Percentiles rank a stretch among this genome's conserved stretches.
Conservation (phyloP, 2,797 vertebrate genomes). For the Nyctibius grandis region DNA sequence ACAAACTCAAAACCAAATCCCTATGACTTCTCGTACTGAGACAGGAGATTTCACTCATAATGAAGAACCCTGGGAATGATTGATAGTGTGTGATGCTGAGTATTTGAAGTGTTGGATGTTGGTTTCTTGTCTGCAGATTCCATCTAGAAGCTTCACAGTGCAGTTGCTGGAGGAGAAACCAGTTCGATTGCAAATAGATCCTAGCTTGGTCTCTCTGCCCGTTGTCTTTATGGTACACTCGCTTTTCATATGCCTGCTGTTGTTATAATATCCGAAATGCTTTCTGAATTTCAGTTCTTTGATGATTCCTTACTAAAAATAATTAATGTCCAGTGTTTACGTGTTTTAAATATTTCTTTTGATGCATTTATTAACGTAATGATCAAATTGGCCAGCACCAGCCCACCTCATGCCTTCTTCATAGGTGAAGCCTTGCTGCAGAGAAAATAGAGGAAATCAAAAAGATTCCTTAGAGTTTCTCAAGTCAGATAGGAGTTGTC, state of each 20-base stretch:
- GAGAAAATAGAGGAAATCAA: neutral
- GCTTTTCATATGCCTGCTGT: neutral
- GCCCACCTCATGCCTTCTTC: neutral
- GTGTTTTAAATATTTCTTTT: neutral
- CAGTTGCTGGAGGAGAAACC: neutral
- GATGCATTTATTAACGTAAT: neutral
- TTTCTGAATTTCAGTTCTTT: neutral
- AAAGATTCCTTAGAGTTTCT: neutral
- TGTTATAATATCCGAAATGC: neutral
- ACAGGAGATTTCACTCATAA: neutral
- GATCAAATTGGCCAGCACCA: neutral
- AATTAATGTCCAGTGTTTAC: neutral
- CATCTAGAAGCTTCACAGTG: neutral
- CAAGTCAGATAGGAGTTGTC: neutral
- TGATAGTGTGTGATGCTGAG: neutral
- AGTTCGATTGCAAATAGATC: neutral
- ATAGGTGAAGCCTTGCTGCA: neutral
- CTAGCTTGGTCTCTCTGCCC: neutral
- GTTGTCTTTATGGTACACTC: neutral
- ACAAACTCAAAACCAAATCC: neutral
- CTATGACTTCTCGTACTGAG: neutral
- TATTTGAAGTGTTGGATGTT: conserved; percentile 6
- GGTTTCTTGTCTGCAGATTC: neutral
- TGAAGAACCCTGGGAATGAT: neutral
- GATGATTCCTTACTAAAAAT: neutral